phyloP scores from a whole-genome alignment of 2,888 invertebrate species.

The Meteorus cinctellus region DNA sequence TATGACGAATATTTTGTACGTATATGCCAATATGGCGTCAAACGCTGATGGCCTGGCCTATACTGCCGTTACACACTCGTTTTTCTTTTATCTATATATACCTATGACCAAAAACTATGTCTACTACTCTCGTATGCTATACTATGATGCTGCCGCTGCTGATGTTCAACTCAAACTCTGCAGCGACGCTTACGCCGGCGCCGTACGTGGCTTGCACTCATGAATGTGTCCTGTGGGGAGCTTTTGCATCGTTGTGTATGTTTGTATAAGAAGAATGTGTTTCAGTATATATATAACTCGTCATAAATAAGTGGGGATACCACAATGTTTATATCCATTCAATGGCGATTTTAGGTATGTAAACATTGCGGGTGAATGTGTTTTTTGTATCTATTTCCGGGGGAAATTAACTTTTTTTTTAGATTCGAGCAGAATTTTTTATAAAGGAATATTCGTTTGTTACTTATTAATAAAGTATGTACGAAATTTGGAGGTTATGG shows the following conservation, averaged over 20 bases:
- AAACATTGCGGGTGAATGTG: too few relatives aligned
- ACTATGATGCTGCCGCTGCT: not conserved
- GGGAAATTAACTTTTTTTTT: not conserved
- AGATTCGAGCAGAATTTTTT: not conserved
- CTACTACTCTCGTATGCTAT: not conserved
- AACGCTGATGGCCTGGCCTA: conserved; percentile 40
- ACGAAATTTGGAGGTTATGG: too few relatives aligned
- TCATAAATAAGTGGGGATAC: too few relatives aligned
- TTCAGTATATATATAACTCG: too few relatives aligned
- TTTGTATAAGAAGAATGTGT: too few relatives aligned
- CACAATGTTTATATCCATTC: not conserved
- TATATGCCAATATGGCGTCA: conserved; percentile 49
- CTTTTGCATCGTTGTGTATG: too few relatives aligned
- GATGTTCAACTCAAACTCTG: not conserved
- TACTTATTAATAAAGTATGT: too few relatives aligned
- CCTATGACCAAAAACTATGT: not conserved
- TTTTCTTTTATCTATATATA: conserved; percentile 35
- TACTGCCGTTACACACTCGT: conserved; percentile 28
- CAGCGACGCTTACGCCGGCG: conserved; percentile 59
- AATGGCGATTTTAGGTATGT: not conserved
- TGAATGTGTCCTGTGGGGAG: too few relatives aligned
- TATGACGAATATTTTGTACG: conserved; percentile 12
- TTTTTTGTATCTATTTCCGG: not conserved
- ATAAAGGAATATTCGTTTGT: not conserved
- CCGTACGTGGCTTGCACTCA: conserved; percentile 60